Percentiles rank a stretch among this genome's conserved stretches.
These are phyloP conservation scores for Serripes groenlandicus DNA, from an alignment of 2,888 invertebrate genomes.

Conservation along the genomic window DNA sequence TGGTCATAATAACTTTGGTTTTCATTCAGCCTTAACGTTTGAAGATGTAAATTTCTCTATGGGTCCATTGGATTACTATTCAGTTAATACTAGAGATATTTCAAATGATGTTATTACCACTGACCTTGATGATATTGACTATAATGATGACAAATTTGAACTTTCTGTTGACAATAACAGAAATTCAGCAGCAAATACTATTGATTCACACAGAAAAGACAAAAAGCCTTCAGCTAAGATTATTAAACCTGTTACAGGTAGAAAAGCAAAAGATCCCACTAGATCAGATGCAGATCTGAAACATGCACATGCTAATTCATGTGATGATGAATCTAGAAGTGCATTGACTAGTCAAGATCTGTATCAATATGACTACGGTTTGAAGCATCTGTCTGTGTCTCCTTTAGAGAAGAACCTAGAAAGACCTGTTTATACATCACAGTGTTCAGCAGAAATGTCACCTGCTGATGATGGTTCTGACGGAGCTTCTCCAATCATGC, in stretches of 20 bases:
- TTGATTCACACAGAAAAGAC: slow-evolving; percentile 1
- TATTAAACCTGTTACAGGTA: slow-evolving; percentile 41
- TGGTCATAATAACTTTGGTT: background rate
- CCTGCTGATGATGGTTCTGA: no score
- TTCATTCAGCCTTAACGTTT: slow-evolving; percentile 6
- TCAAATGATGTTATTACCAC: background rate
- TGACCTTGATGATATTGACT: slow-evolving; percentile 8
- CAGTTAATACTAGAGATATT: background rate
- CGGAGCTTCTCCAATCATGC: no score
- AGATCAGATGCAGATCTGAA: background rate
- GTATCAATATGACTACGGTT: no score
- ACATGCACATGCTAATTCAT: background rate
- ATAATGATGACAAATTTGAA: background rate
- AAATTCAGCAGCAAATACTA: background rate
- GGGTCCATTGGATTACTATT: background rate
- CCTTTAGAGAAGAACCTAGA: no score
- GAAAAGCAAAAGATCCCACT: slow-evolving; percentile 5
- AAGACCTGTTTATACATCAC: background rate
- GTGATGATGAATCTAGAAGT: background rate
- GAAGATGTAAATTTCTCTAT: slow-evolving; percentile 6
- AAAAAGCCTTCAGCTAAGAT: slow-evolving; percentile 38
- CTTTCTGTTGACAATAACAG: background rate
- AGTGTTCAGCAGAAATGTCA: slow-evolving; percentile 18
- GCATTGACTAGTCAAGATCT: no score
- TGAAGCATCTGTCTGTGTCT: no score